phyloP scores from a whole-genome alignment of 1,140 invertebrate genomes.

The Harlomillsia oculata region DNA sequence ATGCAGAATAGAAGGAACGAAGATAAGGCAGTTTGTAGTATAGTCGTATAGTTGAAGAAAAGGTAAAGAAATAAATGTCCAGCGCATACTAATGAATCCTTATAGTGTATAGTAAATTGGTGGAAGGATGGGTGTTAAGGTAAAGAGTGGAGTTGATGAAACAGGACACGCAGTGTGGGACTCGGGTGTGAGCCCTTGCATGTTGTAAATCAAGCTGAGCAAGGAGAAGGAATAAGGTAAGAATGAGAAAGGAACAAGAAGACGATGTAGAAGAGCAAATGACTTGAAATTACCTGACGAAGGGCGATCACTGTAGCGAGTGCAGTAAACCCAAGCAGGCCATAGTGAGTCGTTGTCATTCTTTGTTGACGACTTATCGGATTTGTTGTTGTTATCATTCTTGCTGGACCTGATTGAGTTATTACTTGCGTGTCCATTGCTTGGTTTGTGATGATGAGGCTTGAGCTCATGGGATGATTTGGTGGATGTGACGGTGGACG shows the following conservation, averaged over 20 bases:
- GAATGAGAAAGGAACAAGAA: background rate
- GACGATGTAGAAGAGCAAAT: slow-evolving; percentile 2
- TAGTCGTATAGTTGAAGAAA: background rate
- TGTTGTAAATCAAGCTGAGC: background rate
- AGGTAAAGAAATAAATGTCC: background rate
- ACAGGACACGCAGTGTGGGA: slow-evolving; percentile 6
- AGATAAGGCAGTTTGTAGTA: background rate
- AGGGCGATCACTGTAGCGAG: slow-evolving; percentile 89
- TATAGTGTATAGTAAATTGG: background rate
- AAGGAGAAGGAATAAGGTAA: slow-evolving; percentile 10
- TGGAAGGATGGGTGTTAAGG: background rate
- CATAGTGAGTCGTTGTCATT: background rate
- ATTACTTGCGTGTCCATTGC: slow-evolving; percentile 7
- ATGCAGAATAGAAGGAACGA: background rate
- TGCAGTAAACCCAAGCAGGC: slow-evolving; percentile 91
- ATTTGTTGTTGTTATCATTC: slow-evolving; percentile 38
- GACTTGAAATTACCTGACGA: slow-evolving; percentile 51
- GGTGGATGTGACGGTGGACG: slow-evolving; percentile 4
- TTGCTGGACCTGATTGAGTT: slow-evolving; percentile 32
- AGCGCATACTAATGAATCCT: background rate
- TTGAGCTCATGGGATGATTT: slow-evolving; percentile 5
- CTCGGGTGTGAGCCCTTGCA: background rate
- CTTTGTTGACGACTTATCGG: slow-evolving; percentile 38
- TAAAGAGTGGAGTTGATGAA: background rate
- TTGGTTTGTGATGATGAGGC: background rate